phyloP scores from a whole-genome alignment of 2,888 invertebrate species.

The Ophraella communa region DNA sequence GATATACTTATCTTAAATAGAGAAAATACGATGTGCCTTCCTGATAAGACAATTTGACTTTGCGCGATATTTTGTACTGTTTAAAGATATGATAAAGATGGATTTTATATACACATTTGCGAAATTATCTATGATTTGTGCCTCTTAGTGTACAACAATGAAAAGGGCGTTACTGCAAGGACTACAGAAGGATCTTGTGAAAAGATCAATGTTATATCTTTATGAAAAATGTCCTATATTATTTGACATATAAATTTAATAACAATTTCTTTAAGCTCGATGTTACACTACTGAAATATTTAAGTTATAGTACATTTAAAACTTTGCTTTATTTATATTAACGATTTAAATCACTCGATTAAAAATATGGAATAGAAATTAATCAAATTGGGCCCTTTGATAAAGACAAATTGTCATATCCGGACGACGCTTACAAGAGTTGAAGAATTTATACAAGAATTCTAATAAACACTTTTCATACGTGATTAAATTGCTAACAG shows the following conservation, averaged over 20 bases:
- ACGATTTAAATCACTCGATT: too few relatives aligned
- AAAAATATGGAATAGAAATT: background rate
- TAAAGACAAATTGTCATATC: constrained; percentile 2
- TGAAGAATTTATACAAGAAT: constrained; percentile 19
- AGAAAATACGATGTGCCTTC: constrained; percentile 6
- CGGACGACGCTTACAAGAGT: constrained; percentile 1
- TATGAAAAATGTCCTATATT: too few relatives aligned
- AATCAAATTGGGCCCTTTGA: constrained; percentile 20
- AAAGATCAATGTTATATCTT: too few relatives aligned
- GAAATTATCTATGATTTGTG: background rate
- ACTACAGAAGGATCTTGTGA: background rate
- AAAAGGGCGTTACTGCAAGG: background rate
- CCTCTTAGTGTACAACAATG: background rate
- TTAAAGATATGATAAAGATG: constrained; percentile 6
- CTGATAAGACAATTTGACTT: constrained; percentile 8
- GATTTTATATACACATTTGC: constrained; percentile 3
- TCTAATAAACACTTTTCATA: constrained; percentile 12
- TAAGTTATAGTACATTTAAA: too few relatives aligned
- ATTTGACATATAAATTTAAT: too few relatives aligned
- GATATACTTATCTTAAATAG: constrained; percentile 9
- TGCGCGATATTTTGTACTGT: constrained; percentile 19
- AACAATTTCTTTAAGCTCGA: too few relatives aligned
- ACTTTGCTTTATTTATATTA: too few relatives aligned
- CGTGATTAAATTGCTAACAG: constrained; percentile 16
- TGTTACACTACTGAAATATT: too few relatives aligned